Base-by-base conservation (phyloP, 2,113 vertebrate genomes). In the Corythornis cristatus region DNA sequence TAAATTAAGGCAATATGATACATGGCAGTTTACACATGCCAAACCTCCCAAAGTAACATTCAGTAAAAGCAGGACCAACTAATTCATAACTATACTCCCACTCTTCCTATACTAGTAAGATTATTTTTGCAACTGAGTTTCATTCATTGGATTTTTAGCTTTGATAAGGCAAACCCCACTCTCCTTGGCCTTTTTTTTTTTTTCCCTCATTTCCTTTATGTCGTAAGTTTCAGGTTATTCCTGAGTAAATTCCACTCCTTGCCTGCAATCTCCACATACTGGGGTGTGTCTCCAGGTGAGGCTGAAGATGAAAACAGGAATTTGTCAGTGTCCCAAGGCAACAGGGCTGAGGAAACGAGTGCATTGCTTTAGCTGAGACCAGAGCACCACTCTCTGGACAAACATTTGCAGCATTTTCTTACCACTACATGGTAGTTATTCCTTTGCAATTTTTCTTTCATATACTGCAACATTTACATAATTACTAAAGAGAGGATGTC, bases 321-420 rank as follows among this genome's bases (percentile, higher is more conserved):
- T 77, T 93, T 86, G 19, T 12, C 42, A 31, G 61, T 71, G 67
- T 76, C 60, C 51, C 9, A 25, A 22, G 72, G 77, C 21, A 48
- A 56, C 31, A 15, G 17, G 3, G 21, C 9, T 77, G 67, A 64
- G 84, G 58, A 89, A 87, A 93, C 4, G 5, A 57, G 5, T 14
- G 26, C 12, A 3, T 19, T 23, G 28, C 8, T 3, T 93, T 92
- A 61, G 46, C 65, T 85, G 48, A 73, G 65, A 77, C 62, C 86
- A 96, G 93, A 95, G 93, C 80, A 93, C 95, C 95, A 92, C 95
- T 79, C 60, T 78, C 93, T 96, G 95, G 95, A 54, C 31, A 87
- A 96, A 92, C 2, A 26, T 11, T 76, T 70, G 12, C 54, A 87
- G 22, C 15, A 22, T 91, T 83, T 79, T 80, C 25, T 80, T 76